Evolutionary conservation across 1,140 invertebrate genomes (phyloP).

Genomic region (Hestina assimilis): DNA sequence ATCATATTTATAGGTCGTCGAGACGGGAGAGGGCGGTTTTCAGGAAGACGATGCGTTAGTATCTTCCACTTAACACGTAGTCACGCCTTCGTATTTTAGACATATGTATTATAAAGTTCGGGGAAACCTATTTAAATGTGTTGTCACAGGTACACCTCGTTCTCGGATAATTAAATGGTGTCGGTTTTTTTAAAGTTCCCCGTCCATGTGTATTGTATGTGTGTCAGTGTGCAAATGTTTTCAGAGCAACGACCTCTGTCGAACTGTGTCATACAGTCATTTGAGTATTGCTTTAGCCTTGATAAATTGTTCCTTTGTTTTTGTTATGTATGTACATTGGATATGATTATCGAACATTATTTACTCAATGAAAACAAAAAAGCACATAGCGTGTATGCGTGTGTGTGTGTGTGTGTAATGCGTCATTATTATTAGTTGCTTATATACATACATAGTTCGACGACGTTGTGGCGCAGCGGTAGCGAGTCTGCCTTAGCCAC

Average conservation of each 20-base stretch:
- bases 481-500: too few species aligned
- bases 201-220: neutral
- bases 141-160: constrained; percentile 5
- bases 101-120: constrained; percentile 59
- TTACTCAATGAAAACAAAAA: too few species aligned
- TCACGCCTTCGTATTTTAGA: constrained; percentile 56
- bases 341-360: too few species aligned
- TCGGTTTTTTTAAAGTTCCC: neutral
- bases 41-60: constrained; percentile 58
- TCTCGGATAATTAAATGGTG: neutral
- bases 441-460: too few species aligned
- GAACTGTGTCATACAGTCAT: constrained; percentile 38
- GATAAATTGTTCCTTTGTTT: constrained; percentile 10
- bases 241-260: constrained; percentile 20
- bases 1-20: constrained; percentile 67
- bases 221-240: constrained; percentile 22
- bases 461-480: too few species aligned
- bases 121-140: constrained; percentile 57
- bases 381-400: too few species aligned
- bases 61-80: constrained; percentile 64
- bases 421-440: too few species aligned
- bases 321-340: constrained; percentile 1
- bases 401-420: too few species aligned
- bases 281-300: constrained; percentile 5
- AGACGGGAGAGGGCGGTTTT: constrained; percentile 57